Conservation (phyloP, 2,113 vertebrate species). For the Diadophis punctatus region DNA sequence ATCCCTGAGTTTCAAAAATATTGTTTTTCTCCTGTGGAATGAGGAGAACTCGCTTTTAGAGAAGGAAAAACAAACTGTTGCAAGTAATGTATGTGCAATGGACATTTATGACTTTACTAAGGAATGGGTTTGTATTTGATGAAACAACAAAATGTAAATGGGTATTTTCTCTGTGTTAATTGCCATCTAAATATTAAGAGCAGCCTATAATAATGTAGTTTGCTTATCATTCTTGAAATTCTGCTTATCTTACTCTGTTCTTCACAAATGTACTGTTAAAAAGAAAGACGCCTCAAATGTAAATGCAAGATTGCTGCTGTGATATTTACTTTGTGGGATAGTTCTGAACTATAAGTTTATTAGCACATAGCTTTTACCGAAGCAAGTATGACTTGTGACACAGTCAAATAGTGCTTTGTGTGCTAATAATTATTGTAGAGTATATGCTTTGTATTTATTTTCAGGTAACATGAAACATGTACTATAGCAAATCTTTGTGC, state of each 20-base stretch:
- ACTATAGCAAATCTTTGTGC: neutral
- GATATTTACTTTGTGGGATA: conserved; percentile 67
- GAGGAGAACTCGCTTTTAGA: neutral
- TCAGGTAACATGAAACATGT: conserved; percentile 5
- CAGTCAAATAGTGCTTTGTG: neutral
- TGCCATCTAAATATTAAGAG: neutral
- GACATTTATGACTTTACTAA: neutral
- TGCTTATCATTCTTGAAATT: neutral
- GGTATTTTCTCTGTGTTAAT: neutral
- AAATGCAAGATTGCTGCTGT: conserved; percentile 40
- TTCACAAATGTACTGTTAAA: conserved; percentile 19
- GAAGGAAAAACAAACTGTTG: neutral
- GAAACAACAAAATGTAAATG: neutral
- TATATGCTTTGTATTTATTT: conserved; percentile 18
- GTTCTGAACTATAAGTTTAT: conserved; percentile 50
- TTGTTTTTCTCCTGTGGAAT: neutral
- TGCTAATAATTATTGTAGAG: neutral
- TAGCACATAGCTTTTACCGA: conserved; percentile 41
- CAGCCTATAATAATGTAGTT: conserved; percentile 14
- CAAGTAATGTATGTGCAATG: neutral
- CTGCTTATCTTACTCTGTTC: neutral
- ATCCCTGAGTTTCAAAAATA: neutral
- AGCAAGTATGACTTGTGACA: conserved; percentile 41
- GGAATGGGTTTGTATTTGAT: neutral
- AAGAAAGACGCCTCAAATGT: conserved; percentile 56